These are phyloP conservation scores for Desoria tigrina DNA, from an alignment of 2,888 invertebrate genomes.

Conservation along the genomic window DNA sequence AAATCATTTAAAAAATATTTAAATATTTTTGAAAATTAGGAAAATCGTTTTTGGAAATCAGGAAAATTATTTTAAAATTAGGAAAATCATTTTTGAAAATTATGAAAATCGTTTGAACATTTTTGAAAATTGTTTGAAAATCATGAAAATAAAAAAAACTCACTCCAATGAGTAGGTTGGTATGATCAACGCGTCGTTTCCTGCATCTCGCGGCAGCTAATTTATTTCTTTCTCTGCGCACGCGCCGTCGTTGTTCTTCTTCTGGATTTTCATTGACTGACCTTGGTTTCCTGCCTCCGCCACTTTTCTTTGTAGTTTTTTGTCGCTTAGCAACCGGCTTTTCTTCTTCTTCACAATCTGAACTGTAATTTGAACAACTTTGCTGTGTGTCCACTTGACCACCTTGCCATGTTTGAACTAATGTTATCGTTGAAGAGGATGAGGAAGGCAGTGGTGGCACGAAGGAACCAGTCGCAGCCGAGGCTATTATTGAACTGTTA, in stretches of 20 bases:
- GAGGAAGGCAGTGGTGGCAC: conserved; percentile 40
- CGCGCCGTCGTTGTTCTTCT: conserved; percentile 84
- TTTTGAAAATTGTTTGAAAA: too few relatives aligned
- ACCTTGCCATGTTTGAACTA: conserved; percentile 47
- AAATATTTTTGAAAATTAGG: too few relatives aligned
- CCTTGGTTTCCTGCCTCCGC: conserved; percentile 16
- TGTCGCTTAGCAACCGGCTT: conserved; percentile 24
- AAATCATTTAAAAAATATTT: too few relatives aligned
- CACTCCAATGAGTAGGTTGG: conserved; percentile 80
- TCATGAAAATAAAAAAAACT: too few relatives aligned
- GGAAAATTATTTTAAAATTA: too few relatives aligned
- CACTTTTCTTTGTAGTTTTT: not conserved
- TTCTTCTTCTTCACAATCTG: conserved; percentile 1
- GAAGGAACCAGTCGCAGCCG: conserved; percentile 30
- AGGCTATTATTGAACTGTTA: conserved; percentile 11
- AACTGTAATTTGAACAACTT: not conserved
- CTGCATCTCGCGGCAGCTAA: conserved; percentile 96
- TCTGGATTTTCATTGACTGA: conserved; percentile 62
- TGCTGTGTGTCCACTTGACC: conserved; percentile 34
- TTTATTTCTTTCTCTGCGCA: conserved; percentile 92
- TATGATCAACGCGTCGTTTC: conserved; percentile 93
- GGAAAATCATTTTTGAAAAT: too few relatives aligned
- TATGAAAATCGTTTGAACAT: too few relatives aligned
- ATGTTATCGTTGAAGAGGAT: conserved; percentile 20
- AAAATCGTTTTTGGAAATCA: too few relatives aligned